Conservation (phyloP, 2,888 invertebrate species). For the Neoitamus cyanurus region DNA sequence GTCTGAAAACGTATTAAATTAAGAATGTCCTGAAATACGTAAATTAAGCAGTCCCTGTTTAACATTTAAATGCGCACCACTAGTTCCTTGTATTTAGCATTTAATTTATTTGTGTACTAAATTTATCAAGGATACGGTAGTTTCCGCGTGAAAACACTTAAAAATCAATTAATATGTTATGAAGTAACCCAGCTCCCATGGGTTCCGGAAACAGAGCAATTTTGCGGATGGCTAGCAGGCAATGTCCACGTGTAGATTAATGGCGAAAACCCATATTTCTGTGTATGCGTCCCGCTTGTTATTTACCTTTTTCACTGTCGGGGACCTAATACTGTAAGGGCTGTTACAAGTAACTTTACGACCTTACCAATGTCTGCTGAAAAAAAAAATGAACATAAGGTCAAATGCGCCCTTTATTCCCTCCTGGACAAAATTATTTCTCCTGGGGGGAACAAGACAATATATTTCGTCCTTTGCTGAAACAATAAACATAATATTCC, state of each 20-base stretch:
- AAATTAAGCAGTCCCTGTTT: too few species aligned
- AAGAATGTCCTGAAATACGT: too few species aligned
- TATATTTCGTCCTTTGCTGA: conserved; percentile 3
- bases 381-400: background rate
- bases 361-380: background rate
- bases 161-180: conserved; percentile 25
- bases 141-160: background rate
- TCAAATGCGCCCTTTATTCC: background rate
- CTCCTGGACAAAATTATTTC: background rate
- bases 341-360: background rate
- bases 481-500: conserved; percentile 23
- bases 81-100: too few species aligned
- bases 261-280: background rate
- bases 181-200: background rate
- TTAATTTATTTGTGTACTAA: too few species aligned
- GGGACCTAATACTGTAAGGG: background rate
- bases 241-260: background rate
- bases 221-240: background rate
- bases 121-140: too few species aligned
- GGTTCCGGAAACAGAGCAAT: background rate
- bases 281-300: background rate
- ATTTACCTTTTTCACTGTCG: background rate
- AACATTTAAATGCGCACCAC: too few species aligned
- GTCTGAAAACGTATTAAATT: too few species aligned
- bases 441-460: background rate